phyloP scores from a whole-genome alignment of 2,113 vertebrate genomes.

The Nerophis ophidion region DNA sequence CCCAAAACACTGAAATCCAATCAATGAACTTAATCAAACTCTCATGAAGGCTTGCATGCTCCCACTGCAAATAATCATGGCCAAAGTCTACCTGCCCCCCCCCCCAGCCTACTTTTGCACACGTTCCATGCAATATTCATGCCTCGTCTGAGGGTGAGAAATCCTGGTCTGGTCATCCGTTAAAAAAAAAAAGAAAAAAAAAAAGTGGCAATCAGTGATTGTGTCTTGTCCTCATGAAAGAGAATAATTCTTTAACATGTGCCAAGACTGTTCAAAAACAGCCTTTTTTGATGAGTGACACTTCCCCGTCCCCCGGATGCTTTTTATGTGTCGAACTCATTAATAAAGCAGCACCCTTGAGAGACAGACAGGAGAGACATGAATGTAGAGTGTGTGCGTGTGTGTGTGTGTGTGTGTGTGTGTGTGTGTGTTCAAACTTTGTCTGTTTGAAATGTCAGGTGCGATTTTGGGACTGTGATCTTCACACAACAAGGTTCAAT shows the following conservation, averaged over 20 bases:
- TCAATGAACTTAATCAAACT: conserved; percentile 63
- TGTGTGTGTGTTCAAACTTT: conserved; percentile 47
- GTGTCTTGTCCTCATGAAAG: conserved; percentile 90
- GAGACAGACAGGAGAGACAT: conserved; percentile 72
- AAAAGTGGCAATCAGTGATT: conserved; percentile 82
- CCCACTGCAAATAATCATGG: conserved; percentile 59
- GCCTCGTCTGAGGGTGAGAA: conserved; percentile 79
- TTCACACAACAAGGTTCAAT: conserved; percentile 81
- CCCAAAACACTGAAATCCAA: conserved; percentile 57
- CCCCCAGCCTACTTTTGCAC: conserved; percentile 83
- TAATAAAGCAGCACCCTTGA: conserved; percentile 94
- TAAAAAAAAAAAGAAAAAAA: conserved; percentile 48
- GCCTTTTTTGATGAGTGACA: conserved; percentile 95
- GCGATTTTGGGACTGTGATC: conserved; percentile 92
- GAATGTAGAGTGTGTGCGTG: conserved; percentile 22
- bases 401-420: conserved; percentile 11
- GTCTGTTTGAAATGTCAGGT: conserved; percentile 94
- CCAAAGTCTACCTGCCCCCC: conserved; percentile 65
- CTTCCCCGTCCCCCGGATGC: conserved; percentile 85
- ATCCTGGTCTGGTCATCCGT: conserved; percentile 92
- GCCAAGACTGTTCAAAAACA: conserved; percentile 91
- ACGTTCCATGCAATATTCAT: conserved; percentile 97
- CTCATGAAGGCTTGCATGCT: conserved; percentile 34
- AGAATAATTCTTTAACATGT: conserved; percentile 96
- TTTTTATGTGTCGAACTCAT: conserved; percentile 99